Evolutionary conservation across 2,797 vertebrate genomes (phyloP), one percentile per base, ranked within the genome.

Genomic region (Cottoperca gobio): DNA sequence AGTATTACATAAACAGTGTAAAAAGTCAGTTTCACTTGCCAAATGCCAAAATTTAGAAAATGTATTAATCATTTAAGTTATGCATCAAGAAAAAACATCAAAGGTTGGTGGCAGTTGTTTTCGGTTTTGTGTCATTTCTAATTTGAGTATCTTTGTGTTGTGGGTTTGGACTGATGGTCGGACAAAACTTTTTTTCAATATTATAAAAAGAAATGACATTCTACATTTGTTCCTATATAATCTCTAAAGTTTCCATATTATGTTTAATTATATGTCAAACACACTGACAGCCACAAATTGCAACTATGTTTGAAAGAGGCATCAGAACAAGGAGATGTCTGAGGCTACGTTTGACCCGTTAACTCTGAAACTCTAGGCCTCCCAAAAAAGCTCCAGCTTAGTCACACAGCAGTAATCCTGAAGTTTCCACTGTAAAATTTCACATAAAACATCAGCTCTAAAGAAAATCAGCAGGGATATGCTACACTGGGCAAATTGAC

Each of bases 341-440:
- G 35, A 40, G 35, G 33, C 48, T 35, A 64, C 26, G 46, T 82
- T 48, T 58, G 49, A 78, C 16, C 40, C 19, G 43, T 71, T 19
- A 49, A 70, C 37, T 55, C 73, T 80, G 69, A 85, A 68, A 77
- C 73, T 33, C 43, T 70, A 57, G 72, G 54, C 65, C 61, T 57
- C 53, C 54, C 17, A 11, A 60, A 69, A 74, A 70, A 35, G 42
- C 33, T 59, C 31, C 64, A 62, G 50, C 58, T 69, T 26, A 52
- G 71, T 62, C 49, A 66, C 62, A 75, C 70, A 57, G 71, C 82
- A 75, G 65, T 85, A 85, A 90, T 66, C 66, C 78, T 80, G 45
- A 86, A 78, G 77, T 92, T 90, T 90, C 85, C 89, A 82, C 82
- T 79, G 81, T 89, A 85, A 90, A 91, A 84, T 43, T 69, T 35